phyloP scores from a whole-genome alignment of 2,113 vertebrate genomes.

The Actinemys pallida region DNA sequence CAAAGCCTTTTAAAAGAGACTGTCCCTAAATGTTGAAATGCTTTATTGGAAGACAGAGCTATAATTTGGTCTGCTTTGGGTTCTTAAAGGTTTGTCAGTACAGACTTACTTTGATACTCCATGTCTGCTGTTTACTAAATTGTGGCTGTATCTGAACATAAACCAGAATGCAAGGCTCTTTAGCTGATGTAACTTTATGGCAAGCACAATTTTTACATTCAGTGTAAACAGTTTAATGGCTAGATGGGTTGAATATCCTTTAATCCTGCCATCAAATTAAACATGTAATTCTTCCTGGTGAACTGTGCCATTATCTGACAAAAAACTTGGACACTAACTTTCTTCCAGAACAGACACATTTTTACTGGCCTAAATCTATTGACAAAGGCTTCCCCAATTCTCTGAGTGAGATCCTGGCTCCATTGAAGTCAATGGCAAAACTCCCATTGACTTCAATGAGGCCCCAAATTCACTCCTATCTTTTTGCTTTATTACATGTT shows the following conservation, averaged over 20 bases:
- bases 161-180: constrained; percentile 45
- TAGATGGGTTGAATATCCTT: constrained; percentile 68
- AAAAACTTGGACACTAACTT: background rate
- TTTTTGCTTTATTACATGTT: background rate
- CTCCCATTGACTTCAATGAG: fast-evolving
- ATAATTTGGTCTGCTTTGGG: background rate
- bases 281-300: constrained; percentile 16
- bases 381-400: background rate
- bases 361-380: background rate
- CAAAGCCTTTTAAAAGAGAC: background rate
- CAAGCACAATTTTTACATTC: constrained; percentile 57
- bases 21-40: background rate
- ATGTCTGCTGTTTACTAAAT: background rate
- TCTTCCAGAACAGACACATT: background rate
- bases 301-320: constrained; percentile 51
- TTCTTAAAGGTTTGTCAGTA: background rate
- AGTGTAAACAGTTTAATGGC: constrained; percentile 71
- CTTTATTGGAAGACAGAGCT: background rate
- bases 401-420: fast-evolving
- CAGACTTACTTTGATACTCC: background rate
- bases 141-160: constrained; percentile 26
- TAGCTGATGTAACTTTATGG: constrained; percentile 38
- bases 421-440: background rate
- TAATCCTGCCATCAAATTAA: constrained; percentile 52
- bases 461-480: background rate